Evolutionary conservation across 2,888 invertebrate species (phyloP).

Genomic region (Microchrysa polita): DNA sequence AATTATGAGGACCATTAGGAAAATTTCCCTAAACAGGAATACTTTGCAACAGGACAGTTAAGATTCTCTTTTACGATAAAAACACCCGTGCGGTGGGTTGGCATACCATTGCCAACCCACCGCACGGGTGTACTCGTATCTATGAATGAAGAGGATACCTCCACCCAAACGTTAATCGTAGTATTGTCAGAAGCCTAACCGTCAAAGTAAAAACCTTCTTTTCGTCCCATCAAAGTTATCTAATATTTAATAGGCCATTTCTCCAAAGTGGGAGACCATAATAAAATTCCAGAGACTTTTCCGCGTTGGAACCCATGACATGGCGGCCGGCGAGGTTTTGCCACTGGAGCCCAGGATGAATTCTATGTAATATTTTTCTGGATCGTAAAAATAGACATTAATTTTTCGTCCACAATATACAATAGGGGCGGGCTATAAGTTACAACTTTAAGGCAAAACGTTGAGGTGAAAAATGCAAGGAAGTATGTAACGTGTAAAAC

Average conservation of each 20-base stretch:
- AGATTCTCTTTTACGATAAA: neutral
- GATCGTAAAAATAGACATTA: conserved; percentile 24
- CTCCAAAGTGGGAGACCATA: conserved; percentile 25
- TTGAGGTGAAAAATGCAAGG: neutral
- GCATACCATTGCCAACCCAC: too few species aligned
- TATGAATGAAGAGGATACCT: too few species aligned
- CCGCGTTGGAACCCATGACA: too few species aligned
- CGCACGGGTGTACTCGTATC: too few species aligned
- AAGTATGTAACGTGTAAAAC: too few species aligned
- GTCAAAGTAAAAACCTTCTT: neutral
- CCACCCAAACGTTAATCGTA: neutral
- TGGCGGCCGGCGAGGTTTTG: too few species aligned
- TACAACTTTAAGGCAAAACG: neutral
- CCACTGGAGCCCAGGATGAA: conserved; percentile 14
- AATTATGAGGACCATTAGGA: conserved; percentile 32
- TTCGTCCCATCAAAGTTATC: neutral
- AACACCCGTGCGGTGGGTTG: too few species aligned
- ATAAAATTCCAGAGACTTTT: conserved; percentile 20
- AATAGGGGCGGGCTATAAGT: too few species aligned
- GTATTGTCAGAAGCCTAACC: neutral
- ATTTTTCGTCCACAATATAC: neutral
- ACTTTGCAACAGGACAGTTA: neutral
- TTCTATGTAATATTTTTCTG: conserved; percentile 27
- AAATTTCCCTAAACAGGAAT: neutral
- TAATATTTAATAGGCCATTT: conserved; percentile 39